Percentiles rank a stretch among this genome's conserved stretches.
These are phyloP conservation scores for Nemotelus pantherinus DNA, from an alignment of 2,888 invertebrate species.

Conservation along the genomic window DNA sequence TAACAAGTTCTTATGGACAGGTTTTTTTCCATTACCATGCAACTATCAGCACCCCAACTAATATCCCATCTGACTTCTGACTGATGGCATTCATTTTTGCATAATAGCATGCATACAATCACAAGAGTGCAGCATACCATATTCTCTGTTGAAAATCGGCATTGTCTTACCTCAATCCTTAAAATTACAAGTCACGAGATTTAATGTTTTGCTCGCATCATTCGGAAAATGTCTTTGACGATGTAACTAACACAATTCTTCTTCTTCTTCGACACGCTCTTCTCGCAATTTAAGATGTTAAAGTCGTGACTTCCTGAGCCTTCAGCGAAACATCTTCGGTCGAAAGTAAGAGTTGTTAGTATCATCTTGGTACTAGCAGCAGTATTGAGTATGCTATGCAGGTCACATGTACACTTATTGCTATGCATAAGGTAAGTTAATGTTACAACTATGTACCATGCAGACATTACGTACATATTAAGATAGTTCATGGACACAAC, in stretches of 20 bases:
- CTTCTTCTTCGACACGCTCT: neutral
- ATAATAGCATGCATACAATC: too few species aligned
- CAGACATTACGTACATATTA: neutral
- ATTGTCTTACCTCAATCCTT: neutral
- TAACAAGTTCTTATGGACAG: too few species aligned
- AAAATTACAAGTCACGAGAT: conserved; percentile 18
- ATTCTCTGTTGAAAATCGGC: neutral
- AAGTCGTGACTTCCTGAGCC: conserved; percentile 28
- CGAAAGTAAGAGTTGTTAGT: conserved; percentile 9
- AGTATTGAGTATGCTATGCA: too few species aligned
- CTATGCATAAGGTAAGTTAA: conserved; percentile 20
- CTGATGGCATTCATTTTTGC: too few species aligned
- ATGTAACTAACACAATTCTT: neutral
- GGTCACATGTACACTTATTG: neutral
- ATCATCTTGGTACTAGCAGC: too few species aligned
- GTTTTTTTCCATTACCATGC: too few species aligned
- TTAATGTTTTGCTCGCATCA: conserved; percentile 16
- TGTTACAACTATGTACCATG: neutral
- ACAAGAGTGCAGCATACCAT: too few species aligned
- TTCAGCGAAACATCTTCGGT: conserved; percentile 15
- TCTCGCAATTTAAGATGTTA: neutral
- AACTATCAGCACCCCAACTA: too few species aligned
- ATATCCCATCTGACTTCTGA: too few species aligned
- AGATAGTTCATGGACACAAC: too few species aligned
- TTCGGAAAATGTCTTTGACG: conserved; percentile 2